Evolutionary conservation across 2,888 invertebrate species (phyloP).

Genomic region (Cheilosia variabilis): DNA sequence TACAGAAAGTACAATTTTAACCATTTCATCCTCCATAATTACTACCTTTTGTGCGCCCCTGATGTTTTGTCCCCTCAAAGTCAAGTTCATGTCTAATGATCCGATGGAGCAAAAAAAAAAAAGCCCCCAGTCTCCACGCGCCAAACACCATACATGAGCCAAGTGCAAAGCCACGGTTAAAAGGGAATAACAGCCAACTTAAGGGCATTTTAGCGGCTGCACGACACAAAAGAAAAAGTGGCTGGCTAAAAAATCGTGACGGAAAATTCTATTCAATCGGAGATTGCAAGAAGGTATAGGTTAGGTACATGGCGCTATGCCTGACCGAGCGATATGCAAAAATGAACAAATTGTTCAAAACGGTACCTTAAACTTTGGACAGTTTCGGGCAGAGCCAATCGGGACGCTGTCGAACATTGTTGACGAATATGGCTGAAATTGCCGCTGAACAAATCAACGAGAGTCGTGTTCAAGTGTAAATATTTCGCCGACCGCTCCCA

Average conservation of each 20-base stretch:
- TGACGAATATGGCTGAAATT: slow-evolving; percentile 37
- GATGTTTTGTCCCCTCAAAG: slow-evolving; percentile 9
- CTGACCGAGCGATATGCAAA: slow-evolving; percentile 15
- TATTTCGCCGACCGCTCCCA: slow-evolving; percentile 13
- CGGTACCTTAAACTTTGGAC: slow-evolving; percentile 17
- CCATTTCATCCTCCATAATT: slow-evolving; percentile 20
- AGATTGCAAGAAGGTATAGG: slow-evolving; percentile 1
- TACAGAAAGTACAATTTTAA: slow-evolving; percentile 19
- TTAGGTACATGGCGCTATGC: not conserved
- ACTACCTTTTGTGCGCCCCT: slow-evolving; percentile 25
- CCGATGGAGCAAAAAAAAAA: not conserved
- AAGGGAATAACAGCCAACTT: slow-evolving; percentile 20
- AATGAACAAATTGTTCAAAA: slow-evolving; percentile 2
- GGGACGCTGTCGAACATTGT: slow-evolving; percentile 14
- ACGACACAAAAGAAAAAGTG: slow-evolving; percentile 30
- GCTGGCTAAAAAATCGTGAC: slow-evolving; percentile 43
- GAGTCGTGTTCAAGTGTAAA: slow-evolving; percentile 31
- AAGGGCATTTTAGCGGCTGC: slow-evolving; percentile 30
- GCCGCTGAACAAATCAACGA: slow-evolving; percentile 10
- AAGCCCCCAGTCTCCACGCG: slow-evolving; percentile 12
- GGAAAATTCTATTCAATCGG: slow-evolving; percentile 28
- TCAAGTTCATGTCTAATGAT: slow-evolving; percentile 48
- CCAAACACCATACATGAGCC: not conserved
- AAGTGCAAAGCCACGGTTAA: slow-evolving; percentile 1
- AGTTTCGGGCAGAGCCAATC: slow-evolving; percentile 17